Conservation (phyloP, 1,140 invertebrate species). For the Samia ricini region DNA sequence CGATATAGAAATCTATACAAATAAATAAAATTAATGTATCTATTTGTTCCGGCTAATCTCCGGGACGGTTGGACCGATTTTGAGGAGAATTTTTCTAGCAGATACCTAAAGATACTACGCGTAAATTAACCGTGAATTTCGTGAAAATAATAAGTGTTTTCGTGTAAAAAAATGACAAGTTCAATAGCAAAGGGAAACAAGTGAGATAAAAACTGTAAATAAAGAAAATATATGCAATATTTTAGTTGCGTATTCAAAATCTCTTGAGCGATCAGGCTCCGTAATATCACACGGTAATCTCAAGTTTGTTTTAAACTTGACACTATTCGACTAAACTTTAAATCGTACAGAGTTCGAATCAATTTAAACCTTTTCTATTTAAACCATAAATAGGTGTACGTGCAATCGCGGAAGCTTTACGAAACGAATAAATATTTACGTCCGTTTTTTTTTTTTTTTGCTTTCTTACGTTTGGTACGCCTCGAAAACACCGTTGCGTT, state of each 20-base stretch:
- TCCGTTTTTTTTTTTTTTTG: slow-evolving; percentile 18
- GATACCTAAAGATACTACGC: too few relatives aligned
- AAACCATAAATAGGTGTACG: background rate
- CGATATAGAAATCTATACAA: too few relatives aligned
- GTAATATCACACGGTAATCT: background rate
- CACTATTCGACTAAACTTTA: background rate
- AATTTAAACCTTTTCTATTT: background rate
- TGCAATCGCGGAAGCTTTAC: slow-evolving; percentile 31
- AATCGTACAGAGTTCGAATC: background rate
- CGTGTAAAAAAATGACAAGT: too few relatives aligned
- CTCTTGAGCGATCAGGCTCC: background rate
- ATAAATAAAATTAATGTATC: too few relatives aligned
- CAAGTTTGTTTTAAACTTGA: background rate
- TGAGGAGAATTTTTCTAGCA: too few relatives aligned
- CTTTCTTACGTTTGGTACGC: slow-evolving; percentile 36
- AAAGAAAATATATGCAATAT: too few relatives aligned
- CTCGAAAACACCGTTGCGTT: background rate
- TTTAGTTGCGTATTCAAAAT: background rate
- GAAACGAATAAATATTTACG: slow-evolving; percentile 54
- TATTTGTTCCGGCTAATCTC: too few relatives aligned
- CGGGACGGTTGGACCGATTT: too few relatives aligned
- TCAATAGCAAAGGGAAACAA: too few relatives aligned
- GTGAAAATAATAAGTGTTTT: too few relatives aligned
- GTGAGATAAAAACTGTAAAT: background rate
- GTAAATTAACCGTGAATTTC: too few relatives aligned